Evolutionary conservation across 2,888 invertebrate species (phyloP), one percentile per base, ranked within the genome.

Genomic region (Polymixis flavicincta): DNA sequence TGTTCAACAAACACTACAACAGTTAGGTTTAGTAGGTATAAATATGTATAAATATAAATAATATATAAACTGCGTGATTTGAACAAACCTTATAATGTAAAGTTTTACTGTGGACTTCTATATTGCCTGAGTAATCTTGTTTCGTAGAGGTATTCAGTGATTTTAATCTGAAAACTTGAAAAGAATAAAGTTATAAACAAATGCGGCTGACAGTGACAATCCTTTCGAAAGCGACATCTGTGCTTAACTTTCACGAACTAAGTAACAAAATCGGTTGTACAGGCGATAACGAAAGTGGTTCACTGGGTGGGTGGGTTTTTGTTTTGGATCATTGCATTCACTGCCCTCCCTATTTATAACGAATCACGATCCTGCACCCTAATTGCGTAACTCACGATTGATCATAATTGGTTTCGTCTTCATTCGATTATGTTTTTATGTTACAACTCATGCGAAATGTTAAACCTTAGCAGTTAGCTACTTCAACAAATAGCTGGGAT

Each of bases 201-300:
- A 48, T 50, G 48, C 50, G 19, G 13, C 7, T 28, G 55, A 22
- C 32, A 50, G 32, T 28, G 55, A 17, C 32, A 50, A 42, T 32
- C 8, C 7, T 60, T 59, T 25, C 7, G 9, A 81, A 72, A 81
- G 72, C 59, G 80, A 72, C 80, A 81, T 76, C 82, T 76, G n/a
- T 17, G 37, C 32, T 60, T 55, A 59, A 28, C 14, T 60, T 54
- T 50, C 14, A 50, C 17, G 54, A 71, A 59, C 71, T 69, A 71
- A 54, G 22, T 61, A 76, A 52, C 42, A 14, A 42, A 48, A 57
- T 11, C 0, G 22, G 19, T 22, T 50, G 61, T 17, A 52, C 17
- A 22, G 45, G 14, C 22, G 74, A 59, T 59, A 75, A 32, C 55
- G 14, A 55, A 48, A 57, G n/a, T 57, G 54, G 42, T 19, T 42